Evolutionary conservation across 2,797 vertebrate species (phyloP), one percentile per base, ranked within the genome.

Genomic region (Pelodytes ibericus): DNA sequence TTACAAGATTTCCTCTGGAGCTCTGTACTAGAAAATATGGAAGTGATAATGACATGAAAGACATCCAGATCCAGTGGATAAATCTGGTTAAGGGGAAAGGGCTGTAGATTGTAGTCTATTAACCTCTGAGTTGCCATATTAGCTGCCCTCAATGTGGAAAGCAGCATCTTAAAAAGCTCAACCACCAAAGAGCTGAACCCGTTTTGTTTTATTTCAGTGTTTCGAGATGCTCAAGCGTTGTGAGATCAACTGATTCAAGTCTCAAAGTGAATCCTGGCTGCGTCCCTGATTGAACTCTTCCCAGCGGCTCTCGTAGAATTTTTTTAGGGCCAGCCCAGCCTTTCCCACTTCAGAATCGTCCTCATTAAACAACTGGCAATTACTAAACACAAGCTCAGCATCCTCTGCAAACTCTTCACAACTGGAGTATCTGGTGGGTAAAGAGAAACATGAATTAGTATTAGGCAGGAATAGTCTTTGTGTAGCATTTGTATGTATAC

Each of bases 321-420:
- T 89, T 64, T 94, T 94, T 95, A 97, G 95, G 84, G 90, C 78
- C 82, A 95, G 93, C n/a, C 96, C 96, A 0, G 96, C 96, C 79
- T 86, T 86, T 71, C 96, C 96, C 87, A 98, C 96, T 80, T 94
- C 95, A 0, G 96, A 98, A 1, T 96, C 94, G 81, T 98, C 96
- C 84, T 98, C 96, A 1, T 98, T 98, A 89, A 98, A 98, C 70
- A 94, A 92, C 91, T 93, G 94, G 75, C 96, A 98, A 90, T 98
- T 98, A 90, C 95, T 95, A 80, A 98, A 98, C 75, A 98, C 90
- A 78, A 97, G 84, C 5, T 93, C 89, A 16, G 96, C 96, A 2
- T 98, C 96, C 0, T 95, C 94, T 0, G 95, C 95, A 79, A 98
- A 98, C 83, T 97, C 96, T 73, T 95, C 95, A 0, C 93, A 96